Evolutionary conservation across 1,140 invertebrate genomes (phyloP).

Genomic region (Zaprionus ornatus): DNA sequence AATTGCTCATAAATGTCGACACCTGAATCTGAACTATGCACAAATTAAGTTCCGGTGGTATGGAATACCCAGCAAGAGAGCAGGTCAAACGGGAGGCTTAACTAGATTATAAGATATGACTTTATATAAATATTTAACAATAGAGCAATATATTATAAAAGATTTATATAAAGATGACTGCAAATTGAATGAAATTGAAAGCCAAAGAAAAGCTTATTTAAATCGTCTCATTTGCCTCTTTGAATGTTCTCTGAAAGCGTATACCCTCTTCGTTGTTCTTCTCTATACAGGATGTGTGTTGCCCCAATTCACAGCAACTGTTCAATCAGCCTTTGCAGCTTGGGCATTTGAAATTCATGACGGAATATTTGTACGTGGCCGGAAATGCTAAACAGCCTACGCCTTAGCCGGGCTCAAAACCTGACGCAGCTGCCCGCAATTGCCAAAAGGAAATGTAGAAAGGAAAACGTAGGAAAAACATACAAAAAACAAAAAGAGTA

Average conservation of each 20-base stretch:
- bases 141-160: too few species aligned
- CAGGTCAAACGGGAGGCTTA: too few species aligned
- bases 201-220: too few species aligned
- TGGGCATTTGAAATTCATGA: constrained; percentile 75
- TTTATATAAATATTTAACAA: neutral
- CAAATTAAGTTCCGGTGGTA: constrained; percentile 24
- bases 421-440: constrained; percentile 41
- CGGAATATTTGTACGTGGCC: constrained; percentile 76
- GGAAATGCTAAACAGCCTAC: constrained; percentile 70
- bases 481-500: constrained; percentile 12
- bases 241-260: neutral
- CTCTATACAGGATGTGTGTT: neutral
- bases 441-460: constrained; percentile 5
- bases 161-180: too few species aligned
- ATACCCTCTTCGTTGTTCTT: neutral
- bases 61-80: neutral
- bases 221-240: neutral
- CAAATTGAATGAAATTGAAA: too few species aligned
- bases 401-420: constrained; percentile 1
- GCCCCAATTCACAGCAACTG: constrained; percentile 36
- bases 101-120: too few species aligned
- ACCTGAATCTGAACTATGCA: constrained; percentile 22
- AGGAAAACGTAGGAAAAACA: constrained; percentile 8
- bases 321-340: constrained; percentile 68
- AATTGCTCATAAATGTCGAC: constrained; percentile 39